phyloP scores from a whole-genome alignment of 2,113 vertebrate genomes.

The Trachemys scripta region DNA sequence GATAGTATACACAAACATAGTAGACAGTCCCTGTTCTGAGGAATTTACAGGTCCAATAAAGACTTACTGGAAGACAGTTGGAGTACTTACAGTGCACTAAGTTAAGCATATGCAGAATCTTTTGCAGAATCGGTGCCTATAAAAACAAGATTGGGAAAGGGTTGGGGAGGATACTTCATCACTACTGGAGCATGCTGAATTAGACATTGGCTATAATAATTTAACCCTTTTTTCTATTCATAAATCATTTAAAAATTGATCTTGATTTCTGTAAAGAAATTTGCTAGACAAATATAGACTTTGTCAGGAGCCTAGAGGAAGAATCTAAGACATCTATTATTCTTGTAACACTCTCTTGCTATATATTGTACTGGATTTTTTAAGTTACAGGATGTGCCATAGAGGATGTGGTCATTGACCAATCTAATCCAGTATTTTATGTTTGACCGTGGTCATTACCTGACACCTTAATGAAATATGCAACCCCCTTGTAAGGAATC shows the following conservation, averaged over 20 bases:
- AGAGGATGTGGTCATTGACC: neutral
- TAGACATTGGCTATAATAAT: neutral
- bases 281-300: neutral
- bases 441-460: neutral
- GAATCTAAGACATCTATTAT: neutral
- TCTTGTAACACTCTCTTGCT: neutral
- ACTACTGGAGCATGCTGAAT: neutral
- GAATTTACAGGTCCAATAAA: accelerated
- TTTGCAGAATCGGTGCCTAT: neutral
- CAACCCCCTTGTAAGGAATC: neutral
- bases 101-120: neutral
- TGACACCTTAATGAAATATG: neutral
- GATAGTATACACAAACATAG: no score
- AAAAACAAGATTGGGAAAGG: neutral
- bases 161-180: neutral
- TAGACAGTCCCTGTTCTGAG: neutral
- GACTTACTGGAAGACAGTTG: neutral
- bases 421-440: neutral
- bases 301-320: neutral
- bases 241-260: no score
- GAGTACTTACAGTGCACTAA: neutral
- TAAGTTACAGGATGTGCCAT: neutral
- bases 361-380: neutral
- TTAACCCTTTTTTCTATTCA: neutral
- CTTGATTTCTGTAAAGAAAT: no score